Conservation (phyloP, 2,888 invertebrate genomes). For the Dendrolimus houi region DNA sequence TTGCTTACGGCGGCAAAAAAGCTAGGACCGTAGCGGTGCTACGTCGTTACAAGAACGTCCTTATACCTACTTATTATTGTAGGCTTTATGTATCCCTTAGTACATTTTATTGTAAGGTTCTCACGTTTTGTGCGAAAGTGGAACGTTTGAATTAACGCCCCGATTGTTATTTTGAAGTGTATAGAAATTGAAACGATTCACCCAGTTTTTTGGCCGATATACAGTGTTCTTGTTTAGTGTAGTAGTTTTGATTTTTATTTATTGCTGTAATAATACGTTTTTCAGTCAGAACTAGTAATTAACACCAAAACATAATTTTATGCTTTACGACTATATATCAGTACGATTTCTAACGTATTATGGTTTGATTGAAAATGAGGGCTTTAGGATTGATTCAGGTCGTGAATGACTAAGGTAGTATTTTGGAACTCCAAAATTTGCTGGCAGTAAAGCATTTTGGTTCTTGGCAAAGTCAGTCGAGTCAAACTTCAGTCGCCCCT, state of each 20-base stretch:
- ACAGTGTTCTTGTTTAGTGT: background rate
- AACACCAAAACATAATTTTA: background rate
- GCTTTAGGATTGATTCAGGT: too few species aligned
- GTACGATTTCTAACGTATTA: conserved; percentile 2
- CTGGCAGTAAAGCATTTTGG: too few species aligned
- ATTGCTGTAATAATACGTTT: background rate
- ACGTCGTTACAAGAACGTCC: conserved; percentile 36
- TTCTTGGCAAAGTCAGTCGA: too few species aligned
- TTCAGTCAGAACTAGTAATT: background rate
- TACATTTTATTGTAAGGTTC: conserved; percentile 45
- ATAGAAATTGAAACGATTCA: background rate
- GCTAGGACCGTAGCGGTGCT: conserved; percentile 18
- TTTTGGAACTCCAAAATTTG: too few species aligned
- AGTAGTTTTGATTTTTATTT: background rate
- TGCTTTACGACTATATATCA: background rate
- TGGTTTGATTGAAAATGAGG: background rate
- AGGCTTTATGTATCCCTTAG: conserved; percentile 43
- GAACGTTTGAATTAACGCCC: conserved; percentile 41
- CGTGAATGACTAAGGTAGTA: too few species aligned
- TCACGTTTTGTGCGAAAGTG: conserved; percentile 50
- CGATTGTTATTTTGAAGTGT: background rate
- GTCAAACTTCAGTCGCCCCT: too few species aligned
- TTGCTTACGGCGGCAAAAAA: too few species aligned
- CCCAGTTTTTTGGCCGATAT: background rate
- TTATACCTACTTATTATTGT: conserved; percentile 34